Evolutionary conservation across 2,113 vertebrate genomes (phyloP).

Genomic region (Xenopus laevis): DNA sequence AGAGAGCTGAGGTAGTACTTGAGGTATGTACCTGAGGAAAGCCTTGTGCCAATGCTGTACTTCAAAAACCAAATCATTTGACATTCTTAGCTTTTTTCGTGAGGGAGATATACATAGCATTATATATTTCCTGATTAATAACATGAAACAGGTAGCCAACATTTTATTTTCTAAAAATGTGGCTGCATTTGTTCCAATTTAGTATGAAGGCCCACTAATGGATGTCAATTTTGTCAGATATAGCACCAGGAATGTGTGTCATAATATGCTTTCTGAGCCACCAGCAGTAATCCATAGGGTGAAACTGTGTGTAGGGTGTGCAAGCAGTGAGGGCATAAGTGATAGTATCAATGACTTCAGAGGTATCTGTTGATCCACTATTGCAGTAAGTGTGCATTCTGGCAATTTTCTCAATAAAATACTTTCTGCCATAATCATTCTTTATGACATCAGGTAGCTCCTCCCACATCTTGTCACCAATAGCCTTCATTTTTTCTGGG

Average conservation of each 20-base stretch:
- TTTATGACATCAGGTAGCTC: constrained; percentile 67
- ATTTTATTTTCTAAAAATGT: no score
- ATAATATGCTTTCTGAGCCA: constrained; percentile 76
- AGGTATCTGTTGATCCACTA: constrained; percentile 62
- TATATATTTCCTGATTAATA: no score
- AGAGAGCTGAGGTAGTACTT: no score
- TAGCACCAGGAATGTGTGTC: constrained; percentile 68
- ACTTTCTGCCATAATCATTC: constrained; percentile 66
- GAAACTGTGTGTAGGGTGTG: constrained; percentile 67
- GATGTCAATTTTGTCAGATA: constrained; percentile 68
- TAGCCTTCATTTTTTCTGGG: constrained; percentile 66
- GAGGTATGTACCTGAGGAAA: no score
- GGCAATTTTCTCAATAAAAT: constrained; percentile 69
- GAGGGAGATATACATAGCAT: no score
- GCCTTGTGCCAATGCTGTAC: no score
- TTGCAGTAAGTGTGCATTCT: constrained; percentile 67
- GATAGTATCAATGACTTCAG: constrained; percentile 59
- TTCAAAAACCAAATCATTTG: no score
- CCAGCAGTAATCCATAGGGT: constrained; percentile 80
- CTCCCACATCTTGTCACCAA: constrained; percentile 69
- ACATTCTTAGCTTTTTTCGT: no score
- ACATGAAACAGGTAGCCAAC: no score
- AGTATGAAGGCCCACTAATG: constrained; percentile 45
- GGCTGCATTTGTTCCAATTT: no score
- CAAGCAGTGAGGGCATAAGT: constrained; percentile 62